These are phyloP conservation scores for Scaptodrosophila latifasciaeformis DNA, from an alignment of 2,888 invertebrate species.

Conservation along the genomic window DNA sequence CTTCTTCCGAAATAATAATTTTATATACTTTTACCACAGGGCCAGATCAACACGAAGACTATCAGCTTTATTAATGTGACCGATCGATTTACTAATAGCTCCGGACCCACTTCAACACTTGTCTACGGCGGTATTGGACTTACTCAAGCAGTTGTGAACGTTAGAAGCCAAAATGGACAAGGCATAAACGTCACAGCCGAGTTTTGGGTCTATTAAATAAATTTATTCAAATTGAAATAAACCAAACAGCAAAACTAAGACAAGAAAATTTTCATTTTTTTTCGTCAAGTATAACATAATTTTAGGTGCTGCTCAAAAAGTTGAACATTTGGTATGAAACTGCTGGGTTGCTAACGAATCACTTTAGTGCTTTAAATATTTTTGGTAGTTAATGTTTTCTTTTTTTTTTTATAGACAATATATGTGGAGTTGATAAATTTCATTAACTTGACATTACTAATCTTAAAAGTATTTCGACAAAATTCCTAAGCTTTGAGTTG, in stretches of 20 bases:
- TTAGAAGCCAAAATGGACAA: constrained; percentile 21
- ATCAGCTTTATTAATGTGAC: constrained; percentile 26
- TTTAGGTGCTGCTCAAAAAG: too few species aligned
- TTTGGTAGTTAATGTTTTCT: too few species aligned
- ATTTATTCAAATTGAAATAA: not conserved
- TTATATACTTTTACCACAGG: constrained; percentile 7
- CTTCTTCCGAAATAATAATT: not conserved
- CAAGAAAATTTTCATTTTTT: too few species aligned
- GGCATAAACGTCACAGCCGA: constrained; percentile 21
- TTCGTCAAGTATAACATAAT: too few species aligned
- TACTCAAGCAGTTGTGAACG: constrained; percentile 7
- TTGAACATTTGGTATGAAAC: too few species aligned
- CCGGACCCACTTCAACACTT: constrained; percentile 23
- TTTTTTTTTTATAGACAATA: too few species aligned
- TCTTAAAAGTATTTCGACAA: too few species aligned
- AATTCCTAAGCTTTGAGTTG: too few species aligned
- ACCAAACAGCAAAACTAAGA: not conserved
- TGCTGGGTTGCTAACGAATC: too few species aligned
- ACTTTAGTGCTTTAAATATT: too few species aligned
- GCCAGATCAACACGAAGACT: constrained; percentile 23
- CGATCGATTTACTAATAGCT: constrained; percentile 30
- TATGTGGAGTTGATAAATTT: too few species aligned
- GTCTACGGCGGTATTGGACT: constrained; percentile 19
- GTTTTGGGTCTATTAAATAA: constrained; percentile 6
- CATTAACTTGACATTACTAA: too few species aligned